Percentiles rank a stretch among this genome's conserved stretches.
Conservation (phyloP, 2,797 vertebrate species). For the Smutsia gigantea region DNA sequence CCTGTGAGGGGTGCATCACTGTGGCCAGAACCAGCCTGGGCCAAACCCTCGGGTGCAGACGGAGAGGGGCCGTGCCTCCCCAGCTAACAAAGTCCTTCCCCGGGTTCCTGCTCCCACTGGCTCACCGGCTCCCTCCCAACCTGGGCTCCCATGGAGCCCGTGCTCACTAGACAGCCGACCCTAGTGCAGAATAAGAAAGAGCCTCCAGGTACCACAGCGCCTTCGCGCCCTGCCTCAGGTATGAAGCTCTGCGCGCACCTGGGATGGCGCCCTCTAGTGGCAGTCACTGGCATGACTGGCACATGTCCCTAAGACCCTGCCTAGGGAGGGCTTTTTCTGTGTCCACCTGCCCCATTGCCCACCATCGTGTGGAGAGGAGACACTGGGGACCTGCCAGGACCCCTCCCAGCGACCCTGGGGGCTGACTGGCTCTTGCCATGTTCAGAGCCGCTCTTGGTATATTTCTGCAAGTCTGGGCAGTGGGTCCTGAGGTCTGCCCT, state of each 20-base stretch:
- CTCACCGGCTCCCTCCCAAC: fast-evolving
- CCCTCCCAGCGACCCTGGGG: not conserved
- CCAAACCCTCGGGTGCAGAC: not conserved
- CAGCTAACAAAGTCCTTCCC: not conserved
- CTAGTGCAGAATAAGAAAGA: fast-evolving
- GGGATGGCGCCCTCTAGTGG: conserved; percentile 11
- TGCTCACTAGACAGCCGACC: fast-evolving
- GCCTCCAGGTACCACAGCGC: fast-evolving
- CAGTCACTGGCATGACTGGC: not conserved
- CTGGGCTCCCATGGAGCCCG: fast-evolving
- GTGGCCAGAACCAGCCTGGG: not conserved
- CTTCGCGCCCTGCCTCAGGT: not conserved
- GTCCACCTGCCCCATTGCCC: fast-evolving
- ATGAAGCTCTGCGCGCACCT: not conserved
- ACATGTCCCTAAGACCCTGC: fast-evolving
- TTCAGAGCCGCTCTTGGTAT: not conserved
- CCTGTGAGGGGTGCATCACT: fast-evolving
- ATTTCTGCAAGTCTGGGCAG: not conserved
- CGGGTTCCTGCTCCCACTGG: not conserved
- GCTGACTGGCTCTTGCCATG: not conserved
- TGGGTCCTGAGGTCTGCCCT: not conserved
- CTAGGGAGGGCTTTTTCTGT: not conserved
- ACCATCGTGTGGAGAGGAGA: fast-evolving
- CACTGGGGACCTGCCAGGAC: too few species aligned
- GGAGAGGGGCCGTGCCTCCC: too few species aligned